Percentiles rank a stretch among this genome's conserved stretches.
These are phyloP conservation scores for Didymodactylos carnosus DNA, from an alignment of 2,888 invertebrate species.

Conservation along the genomic window DNA sequence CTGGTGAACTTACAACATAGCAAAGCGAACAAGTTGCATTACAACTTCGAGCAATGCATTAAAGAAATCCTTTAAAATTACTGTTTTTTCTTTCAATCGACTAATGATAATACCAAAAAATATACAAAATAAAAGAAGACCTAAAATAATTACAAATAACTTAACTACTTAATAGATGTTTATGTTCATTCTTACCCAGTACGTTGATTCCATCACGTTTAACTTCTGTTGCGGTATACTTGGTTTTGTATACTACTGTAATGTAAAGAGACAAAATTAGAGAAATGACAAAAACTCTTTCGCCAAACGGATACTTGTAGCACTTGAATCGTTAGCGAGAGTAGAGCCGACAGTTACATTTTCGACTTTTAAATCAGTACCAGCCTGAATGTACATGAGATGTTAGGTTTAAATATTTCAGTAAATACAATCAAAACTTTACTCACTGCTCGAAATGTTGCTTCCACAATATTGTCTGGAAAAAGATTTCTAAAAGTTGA, in stretches of 20 bases:
- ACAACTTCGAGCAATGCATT: conserved; percentile 11
- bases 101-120: conserved; percentile 14
- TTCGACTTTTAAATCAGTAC: background rate
- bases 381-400: background rate
- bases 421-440: background rate
- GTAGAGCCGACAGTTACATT: background rate
- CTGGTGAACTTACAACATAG: conserved; percentile 10
- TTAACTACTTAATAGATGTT: background rate
- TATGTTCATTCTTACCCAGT: conserved; percentile 36
- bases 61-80: conserved; percentile 10
- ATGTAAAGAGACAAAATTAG: background rate
- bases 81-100: conserved; percentile 1
- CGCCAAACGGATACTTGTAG: no score
- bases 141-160: background rate
- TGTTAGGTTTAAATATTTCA: background rate
- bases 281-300: no score
- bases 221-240: background rate
- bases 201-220: conserved; percentile 45
- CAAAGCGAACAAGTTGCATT: conserved; percentile 10
- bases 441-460: conserved; percentile 2
- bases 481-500: conserved; percentile 8
- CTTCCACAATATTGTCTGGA: conserved; percentile 12
- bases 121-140: conserved; percentile 12
- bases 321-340: no score
- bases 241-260: background rate